Conservation (phyloP, 2,113 vertebrate genomes). For the Suncus etruscus region DNA sequence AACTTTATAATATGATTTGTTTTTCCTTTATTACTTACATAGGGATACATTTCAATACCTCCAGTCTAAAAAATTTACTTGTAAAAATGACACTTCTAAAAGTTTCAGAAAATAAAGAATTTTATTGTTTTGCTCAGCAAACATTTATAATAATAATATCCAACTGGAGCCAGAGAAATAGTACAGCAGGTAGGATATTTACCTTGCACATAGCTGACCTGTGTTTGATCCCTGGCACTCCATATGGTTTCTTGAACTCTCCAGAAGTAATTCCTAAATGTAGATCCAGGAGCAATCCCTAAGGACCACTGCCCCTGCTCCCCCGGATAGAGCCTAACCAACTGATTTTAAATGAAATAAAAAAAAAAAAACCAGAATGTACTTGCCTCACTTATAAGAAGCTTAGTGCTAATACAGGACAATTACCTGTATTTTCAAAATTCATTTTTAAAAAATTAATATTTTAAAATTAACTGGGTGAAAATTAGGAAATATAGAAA, state of each 20-base stretch:
- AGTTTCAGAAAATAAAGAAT: neutral
- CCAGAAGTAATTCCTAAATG: too few species aligned
- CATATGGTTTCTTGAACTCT: too few species aligned
- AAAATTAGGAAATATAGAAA: neutral
- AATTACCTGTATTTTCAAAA: neutral
- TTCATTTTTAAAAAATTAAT: neutral
- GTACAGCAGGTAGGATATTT: too few species aligned
- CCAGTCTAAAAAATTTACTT: neutral
- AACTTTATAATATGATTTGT: neutral
- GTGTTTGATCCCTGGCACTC: too few species aligned
- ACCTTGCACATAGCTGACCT: too few species aligned
- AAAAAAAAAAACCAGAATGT: neutral
- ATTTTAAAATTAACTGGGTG: neutral
- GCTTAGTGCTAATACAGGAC: neutral
- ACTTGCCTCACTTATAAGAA: neutral
- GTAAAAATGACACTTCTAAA: neutral
- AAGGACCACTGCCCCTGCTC: too few species aligned
- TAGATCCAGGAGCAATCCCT: too few species aligned
- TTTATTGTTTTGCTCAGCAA: neutral
- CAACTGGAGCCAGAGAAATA: too few species aligned
- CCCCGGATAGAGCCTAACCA: too few species aligned
- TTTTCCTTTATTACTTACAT: neutral
- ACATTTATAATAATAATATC: neutral
- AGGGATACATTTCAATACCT: neutral
- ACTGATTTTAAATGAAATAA: conserved; percentile 28